Evolutionary conservation across 1,140 invertebrate species (phyloP).

Genomic region (Aphis craccivora): DNA sequence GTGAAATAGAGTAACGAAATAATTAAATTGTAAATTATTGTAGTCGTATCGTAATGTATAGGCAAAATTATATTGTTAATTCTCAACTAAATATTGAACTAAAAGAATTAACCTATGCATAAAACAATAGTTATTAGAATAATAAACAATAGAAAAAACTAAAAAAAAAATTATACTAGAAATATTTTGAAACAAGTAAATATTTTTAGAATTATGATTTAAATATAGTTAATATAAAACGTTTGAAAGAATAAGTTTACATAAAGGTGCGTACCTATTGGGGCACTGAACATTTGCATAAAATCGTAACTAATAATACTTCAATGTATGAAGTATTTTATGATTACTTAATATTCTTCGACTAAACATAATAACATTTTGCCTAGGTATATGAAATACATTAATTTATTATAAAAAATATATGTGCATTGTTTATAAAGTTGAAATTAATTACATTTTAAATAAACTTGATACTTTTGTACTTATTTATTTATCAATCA

Average conservation of each 20-base stretch:
- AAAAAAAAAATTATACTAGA: background rate
- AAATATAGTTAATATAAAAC: background rate
- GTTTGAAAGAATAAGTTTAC: background rate
- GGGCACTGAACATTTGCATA: background rate
- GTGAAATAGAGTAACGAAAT: background rate
- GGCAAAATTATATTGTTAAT: background rate
- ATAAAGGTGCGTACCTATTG: background rate
- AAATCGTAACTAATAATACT: background rate
- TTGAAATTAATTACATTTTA: background rate
- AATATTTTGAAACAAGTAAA: conserved; percentile 12
- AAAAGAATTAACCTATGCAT: background rate
- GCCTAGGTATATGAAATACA: background rate
- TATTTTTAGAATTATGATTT: background rate
- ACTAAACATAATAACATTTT: background rate
- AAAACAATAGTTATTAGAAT: background rate
- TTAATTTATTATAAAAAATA: background rate
- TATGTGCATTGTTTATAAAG: background rate
- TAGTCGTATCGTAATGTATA: background rate
- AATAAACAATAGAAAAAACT: background rate
- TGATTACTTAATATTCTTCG: background rate
- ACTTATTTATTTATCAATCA: background rate
- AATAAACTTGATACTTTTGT: background rate
- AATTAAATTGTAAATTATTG: background rate
- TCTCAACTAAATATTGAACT: background rate
- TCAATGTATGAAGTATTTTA: background rate